Evolutionary conservation across 2,113 vertebrate species (phyloP).

Genomic region (Actinemys pallida): DNA sequence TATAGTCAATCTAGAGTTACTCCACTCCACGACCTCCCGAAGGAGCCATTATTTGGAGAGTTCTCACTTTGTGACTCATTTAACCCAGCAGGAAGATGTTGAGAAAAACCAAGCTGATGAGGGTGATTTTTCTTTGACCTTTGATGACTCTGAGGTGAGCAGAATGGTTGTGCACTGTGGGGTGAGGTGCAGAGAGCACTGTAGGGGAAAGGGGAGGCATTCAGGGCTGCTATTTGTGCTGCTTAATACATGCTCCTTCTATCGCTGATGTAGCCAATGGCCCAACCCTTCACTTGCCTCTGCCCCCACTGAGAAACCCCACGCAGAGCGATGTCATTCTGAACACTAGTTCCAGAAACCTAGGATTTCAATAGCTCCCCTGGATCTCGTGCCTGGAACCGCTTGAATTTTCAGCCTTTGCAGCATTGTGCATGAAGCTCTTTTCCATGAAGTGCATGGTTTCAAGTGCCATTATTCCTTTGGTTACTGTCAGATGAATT

Average conservation of each 20-base stretch:
- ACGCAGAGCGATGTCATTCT: rapidly evolving
- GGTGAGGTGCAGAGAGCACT: rapidly evolving
- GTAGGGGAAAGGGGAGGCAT: neutral
- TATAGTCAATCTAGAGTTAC: neutral
- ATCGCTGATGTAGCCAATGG: neutral
- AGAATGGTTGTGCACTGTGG: neutral
- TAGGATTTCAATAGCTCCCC: neutral
- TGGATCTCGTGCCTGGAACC: too few species aligned
- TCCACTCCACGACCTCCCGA: neutral
- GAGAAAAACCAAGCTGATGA: rapidly evolving
- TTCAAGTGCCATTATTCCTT: neutral
- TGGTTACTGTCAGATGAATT: neutral
- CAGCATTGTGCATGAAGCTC: neutral
- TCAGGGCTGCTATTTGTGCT: neutral
- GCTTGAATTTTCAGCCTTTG: neutral
- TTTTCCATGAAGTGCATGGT: neutral
- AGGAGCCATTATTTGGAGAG: neutral
- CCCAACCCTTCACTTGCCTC: neutral
- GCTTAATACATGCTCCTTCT: neutral
- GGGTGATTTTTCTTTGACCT: neutral
- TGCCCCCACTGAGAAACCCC: neutral
- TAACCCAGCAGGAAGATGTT: rapidly evolving
- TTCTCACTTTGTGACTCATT: neutral
- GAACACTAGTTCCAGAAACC: neutral
- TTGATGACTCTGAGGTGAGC: neutral